Conservation (phyloP, 2,113 vertebrate species). For the Murina feae region DNA sequence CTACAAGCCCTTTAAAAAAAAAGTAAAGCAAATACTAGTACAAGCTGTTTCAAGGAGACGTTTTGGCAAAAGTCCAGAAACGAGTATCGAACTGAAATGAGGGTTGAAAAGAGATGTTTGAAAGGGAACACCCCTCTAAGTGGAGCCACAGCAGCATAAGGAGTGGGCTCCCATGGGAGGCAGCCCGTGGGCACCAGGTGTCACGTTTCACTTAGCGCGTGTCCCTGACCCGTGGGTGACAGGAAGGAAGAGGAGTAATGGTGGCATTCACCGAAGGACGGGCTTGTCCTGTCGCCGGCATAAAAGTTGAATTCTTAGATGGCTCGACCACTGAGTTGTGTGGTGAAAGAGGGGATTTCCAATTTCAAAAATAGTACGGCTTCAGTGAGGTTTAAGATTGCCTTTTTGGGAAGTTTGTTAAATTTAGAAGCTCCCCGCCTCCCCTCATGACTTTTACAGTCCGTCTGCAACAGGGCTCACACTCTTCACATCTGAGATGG, state of each 20-base stretch:
- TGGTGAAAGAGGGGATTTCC: constrained; percentile 71
- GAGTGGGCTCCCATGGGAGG: not conserved
- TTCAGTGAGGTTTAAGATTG: constrained; percentile 56
- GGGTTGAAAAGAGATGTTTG: not conserved
- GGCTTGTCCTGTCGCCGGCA: not conserved
- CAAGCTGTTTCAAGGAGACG: not conserved
- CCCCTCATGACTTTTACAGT: not conserved
- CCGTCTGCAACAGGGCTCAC: not conserved
- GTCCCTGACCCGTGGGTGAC: constrained; percentile 44
- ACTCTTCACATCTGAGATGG: not conserved
- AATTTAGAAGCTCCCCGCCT: constrained; percentile 47
- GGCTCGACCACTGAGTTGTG: constrained; percentile 53
- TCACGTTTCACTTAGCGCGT: not conserved
- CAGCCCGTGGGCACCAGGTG: not conserved
- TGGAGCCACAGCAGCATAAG: not conserved
- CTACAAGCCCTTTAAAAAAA: not conserved
- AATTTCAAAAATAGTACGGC: constrained; percentile 71
- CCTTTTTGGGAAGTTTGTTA: constrained; percentile 75
- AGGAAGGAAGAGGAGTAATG: constrained; percentile 69
- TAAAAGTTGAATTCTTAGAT: constrained; percentile 67
- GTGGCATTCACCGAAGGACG: not conserved
- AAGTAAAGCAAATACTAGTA: not conserved
- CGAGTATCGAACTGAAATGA: not conserved
- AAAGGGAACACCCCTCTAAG: not conserved
- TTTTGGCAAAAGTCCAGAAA: not conserved